These are phyloP conservation scores for Spilarctia lutea DNA, from an alignment of 2,888 invertebrate genomes.

Conservation along the genomic window DNA sequence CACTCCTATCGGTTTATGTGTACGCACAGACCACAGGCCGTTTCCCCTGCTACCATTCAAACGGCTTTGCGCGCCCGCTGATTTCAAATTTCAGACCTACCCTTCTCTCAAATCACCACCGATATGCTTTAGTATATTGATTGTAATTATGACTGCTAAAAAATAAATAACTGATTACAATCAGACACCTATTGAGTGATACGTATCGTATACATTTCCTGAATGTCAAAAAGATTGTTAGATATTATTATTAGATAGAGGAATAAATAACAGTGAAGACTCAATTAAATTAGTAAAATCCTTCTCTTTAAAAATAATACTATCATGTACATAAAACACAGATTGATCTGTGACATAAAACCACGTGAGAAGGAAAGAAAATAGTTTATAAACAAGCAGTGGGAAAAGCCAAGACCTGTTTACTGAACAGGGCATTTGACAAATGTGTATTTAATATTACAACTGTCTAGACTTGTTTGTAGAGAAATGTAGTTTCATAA, in stretches of 20 bases:
- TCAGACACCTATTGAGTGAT: background rate
- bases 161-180: background rate
- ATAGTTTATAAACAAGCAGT: background rate
- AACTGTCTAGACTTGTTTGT: slow-evolving; percentile 8
- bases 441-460: background rate
- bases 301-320: background rate
- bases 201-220: background rate
- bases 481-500: slow-evolving; percentile 9
- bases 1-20: no score
- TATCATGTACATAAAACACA: no score
- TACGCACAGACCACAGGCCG: no score
- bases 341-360: no score
- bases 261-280: no score
- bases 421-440: background rate
- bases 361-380: background rate
- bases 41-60: no score
- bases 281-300: no score
- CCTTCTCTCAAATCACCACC: background rate
- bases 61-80: background rate
- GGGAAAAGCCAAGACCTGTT: background rate
- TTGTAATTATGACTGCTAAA: background rate
- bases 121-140: background rate
- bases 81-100: background rate
- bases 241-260: no score
- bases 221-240: background rate